Base-by-base conservation (phyloP, 2,797 vertebrate genomes). In the Sebastes glaucus region DNA sequence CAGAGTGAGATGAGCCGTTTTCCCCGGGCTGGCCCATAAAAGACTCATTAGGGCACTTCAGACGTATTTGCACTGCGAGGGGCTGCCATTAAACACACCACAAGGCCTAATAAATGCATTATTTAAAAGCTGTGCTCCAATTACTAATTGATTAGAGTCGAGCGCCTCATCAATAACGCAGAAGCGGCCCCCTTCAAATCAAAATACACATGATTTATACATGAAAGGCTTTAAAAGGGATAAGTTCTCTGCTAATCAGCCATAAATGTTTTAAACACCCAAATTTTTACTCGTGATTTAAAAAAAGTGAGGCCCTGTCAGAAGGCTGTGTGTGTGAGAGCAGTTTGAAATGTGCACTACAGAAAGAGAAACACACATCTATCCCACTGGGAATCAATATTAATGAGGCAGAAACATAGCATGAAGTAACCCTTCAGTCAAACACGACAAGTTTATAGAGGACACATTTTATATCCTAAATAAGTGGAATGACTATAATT, bases 141-240 rank as follows among this genome's bases (percentile, higher is more conserved):
- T 96, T 95, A 95, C 94, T 96, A 96, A 96, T 96, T 96, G 95
- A 96, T 96, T 95, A 94, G 93, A 96, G 94, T 92, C 87, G 91
- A 94, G 94, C 93, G 82, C 89, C 93, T 96, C 95, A 96, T 96
- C 95, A 96, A 96, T 96, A 96, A 96, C 87, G 87, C 95, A 96
- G 85, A 91, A 95, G 94, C 89, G 81, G 89, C 92, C 91, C 52
- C 93, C 95, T 95, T 95, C 95, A 96, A 96, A 94, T 95, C 95
- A 95, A 96, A 96, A 96, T 93, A 95, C 92, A 88, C 94, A 96
- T 96, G 93, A 95, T 95, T 96, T 95, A 96, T 95, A 96, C 95
- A 96, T 96, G 93, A 96, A 96, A 96, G 93, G 91, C 89, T 94
- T 94, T 96, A 95, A 96, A 95, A 93, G 89, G 87, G 95, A 96